Evolutionary conservation across 1,140 invertebrate species (phyloP).

Genomic region (Procambarus virginalis): DNA sequence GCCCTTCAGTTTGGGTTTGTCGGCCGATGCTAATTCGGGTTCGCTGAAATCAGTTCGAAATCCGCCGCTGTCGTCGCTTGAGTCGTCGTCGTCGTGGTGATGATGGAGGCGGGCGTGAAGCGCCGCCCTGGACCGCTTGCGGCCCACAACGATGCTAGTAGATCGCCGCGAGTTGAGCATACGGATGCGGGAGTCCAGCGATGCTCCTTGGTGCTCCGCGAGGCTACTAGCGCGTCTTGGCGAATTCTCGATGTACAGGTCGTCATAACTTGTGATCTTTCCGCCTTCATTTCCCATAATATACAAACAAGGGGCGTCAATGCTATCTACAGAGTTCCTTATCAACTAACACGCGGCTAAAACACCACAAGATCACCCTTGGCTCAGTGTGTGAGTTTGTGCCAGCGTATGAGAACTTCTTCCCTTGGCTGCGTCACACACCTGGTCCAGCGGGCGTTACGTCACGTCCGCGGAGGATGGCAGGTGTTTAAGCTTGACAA

Average conservation of each 20-base stretch:
- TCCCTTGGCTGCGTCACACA: neutral
- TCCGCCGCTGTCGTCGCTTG: constrained; percentile 58
- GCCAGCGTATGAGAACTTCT: neutral
- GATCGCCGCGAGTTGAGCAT: constrained; percentile 26
- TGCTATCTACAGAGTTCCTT: neutral
- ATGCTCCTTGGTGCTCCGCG: neutral
- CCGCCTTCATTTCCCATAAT: constrained; percentile 63
- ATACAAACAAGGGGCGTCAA: neutral
- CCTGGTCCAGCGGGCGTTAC: neutral
- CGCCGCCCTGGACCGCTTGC: neutral
- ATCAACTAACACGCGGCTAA: neutral
- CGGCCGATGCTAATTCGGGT: neutral
- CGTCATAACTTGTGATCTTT: constrained; percentile 59
- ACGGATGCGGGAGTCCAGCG: constrained; percentile 51
- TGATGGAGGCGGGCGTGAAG: neutral
- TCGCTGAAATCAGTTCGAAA: constrained; percentile 47
- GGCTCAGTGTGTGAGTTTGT: neutral
- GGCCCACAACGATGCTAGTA: constrained; percentile 47
- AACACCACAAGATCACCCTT: neutral
- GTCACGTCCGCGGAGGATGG: neutral
- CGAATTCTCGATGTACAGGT: constrained; percentile 44
- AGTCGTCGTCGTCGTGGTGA: constrained; percentile 12
- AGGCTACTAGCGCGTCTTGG: neutral
- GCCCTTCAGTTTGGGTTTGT: constrained; percentile 19
- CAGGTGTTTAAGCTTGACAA: constrained; percentile 38